Evolutionary conservation across 2,888 invertebrate genomes (phyloP), one percentile per base, ranked within the genome.

Genomic region (Ptycholaimellus sp.): DNA sequence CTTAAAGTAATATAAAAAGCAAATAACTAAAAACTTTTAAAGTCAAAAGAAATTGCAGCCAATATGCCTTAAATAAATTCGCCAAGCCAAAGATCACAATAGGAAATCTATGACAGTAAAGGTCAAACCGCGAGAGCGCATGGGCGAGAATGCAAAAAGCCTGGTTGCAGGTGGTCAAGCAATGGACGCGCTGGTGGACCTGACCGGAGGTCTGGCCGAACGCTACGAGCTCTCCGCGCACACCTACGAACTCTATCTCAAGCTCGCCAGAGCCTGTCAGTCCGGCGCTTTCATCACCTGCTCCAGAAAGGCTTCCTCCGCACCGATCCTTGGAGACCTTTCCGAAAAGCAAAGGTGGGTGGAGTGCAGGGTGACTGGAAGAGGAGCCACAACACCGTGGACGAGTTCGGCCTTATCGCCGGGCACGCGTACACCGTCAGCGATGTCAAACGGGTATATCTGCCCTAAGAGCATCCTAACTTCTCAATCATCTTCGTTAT

Each of bases 361-460:
- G 14, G 9, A 32, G 39, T 40, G 13, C 43, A 59, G 57, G 59
- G 59, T 20, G 56, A 59, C 42, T 59, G 62, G 62, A 49, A 52
- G 34, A 45, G 46, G 31, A n/a, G 13, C 3, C 50, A 55, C 31
- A 49, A 47, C 39, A 47, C 47, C 31, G 57, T 58, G 17, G 61
- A 62, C 42, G 52, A 52, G 11, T 59, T 60, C 44, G 64, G 64
- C 3, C 49, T 64, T 33, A 59, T 63, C 5, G 55, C 61, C 31
- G 64, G 63, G 13, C 63, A 64, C 49, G 63, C 64, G 14, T 64
- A 64, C 49, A 62, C 63, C 3, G 54, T 64, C 32, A 61, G 62
- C 11, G 59, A 53, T 9, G 57, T 60, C 28, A 53, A 55, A 31
- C 51, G 53, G 45, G 57, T 63, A 40, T 14, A 3, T 36, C 40